phyloP scores from a whole-genome alignment of 1,140 invertebrate species.

The Zaprionus taronus region DNA sequence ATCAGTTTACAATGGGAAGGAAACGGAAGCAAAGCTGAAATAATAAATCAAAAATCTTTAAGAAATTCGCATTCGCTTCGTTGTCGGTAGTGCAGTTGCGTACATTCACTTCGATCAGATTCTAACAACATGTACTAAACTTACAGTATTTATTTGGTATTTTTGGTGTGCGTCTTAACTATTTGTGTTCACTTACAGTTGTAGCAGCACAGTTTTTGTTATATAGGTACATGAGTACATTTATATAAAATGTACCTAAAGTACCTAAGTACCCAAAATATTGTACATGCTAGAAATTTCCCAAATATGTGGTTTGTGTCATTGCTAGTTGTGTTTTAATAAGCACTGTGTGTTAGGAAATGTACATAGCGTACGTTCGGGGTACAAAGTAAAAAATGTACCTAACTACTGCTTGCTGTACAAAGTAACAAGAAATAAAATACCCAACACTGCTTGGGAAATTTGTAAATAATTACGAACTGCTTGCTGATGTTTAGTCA shows the following conservation, averaged over 20 bases:
- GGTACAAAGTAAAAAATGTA: neutral
- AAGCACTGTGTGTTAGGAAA: neutral
- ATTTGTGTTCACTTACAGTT: neutral
- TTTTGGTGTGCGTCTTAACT: constrained; percentile 7
- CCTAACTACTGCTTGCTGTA: neutral
- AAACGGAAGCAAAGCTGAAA: too few species aligned
- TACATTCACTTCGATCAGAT: too few species aligned
- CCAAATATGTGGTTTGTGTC: neutral
- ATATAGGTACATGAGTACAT: neutral
- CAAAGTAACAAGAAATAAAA: neutral
- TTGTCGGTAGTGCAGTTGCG: too few species aligned
- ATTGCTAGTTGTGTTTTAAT: neutral
- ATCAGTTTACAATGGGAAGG: too few species aligned
- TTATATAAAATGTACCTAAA: neutral
- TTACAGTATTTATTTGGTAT: neutral
- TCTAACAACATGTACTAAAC: neutral
- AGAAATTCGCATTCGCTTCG: too few species aligned
- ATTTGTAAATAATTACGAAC: neutral
- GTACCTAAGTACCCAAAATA: neutral
- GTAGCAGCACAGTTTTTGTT: neutral
- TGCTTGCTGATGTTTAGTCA: neutral
- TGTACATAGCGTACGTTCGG: too few species aligned
- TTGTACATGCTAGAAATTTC: neutral
- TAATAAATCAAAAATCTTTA: too few species aligned
- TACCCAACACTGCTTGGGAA: neutral